Conservation (phyloP, 2,797 vertebrate genomes). For the Spinus olivaceus region DNA sequence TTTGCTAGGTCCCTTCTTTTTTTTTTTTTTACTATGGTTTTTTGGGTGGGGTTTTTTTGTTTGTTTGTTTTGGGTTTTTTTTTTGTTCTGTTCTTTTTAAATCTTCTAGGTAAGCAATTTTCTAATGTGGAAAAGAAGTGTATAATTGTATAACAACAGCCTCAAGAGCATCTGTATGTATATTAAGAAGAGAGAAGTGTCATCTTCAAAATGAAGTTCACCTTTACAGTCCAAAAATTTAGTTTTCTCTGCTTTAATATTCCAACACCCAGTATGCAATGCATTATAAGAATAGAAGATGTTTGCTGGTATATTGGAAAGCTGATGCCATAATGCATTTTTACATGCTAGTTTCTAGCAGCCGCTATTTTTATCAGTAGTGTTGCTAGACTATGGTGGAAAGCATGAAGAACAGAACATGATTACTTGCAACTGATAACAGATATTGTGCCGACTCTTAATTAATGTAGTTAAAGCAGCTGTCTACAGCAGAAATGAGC, state of each 20-base stretch:
- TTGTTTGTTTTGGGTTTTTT: neutral
- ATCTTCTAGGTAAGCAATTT: neutral
- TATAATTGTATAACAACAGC: neutral
- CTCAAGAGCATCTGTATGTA: neutral
- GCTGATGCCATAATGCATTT: neutral
- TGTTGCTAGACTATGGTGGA: neutral
- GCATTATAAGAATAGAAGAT: neutral
- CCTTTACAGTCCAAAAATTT: neutral
- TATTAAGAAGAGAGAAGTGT: neutral
- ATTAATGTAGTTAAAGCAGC: neutral
- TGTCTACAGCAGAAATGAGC: neutral
- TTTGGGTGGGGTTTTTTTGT: too few relatives aligned
- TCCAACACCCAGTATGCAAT: neutral
- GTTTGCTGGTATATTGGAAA: neutral
- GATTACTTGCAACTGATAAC: neutral
- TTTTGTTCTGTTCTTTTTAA: neutral
- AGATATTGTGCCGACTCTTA: neutral
- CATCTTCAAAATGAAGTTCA: neutral
- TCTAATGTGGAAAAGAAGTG: neutral
- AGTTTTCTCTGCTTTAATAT: neutral
- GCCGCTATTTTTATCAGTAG: neutral
- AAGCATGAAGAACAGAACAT: neutral
- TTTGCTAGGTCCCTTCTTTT: fast-evolving
- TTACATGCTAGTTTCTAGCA: neutral
- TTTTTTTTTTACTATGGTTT: too few relatives aligned